Percentiles rank a stretch among this genome's conserved stretches.
Evolutionary conservation across 2,113 vertebrate species (phyloP).

Genomic region (Phalacrocorax aristotelis): DNA sequence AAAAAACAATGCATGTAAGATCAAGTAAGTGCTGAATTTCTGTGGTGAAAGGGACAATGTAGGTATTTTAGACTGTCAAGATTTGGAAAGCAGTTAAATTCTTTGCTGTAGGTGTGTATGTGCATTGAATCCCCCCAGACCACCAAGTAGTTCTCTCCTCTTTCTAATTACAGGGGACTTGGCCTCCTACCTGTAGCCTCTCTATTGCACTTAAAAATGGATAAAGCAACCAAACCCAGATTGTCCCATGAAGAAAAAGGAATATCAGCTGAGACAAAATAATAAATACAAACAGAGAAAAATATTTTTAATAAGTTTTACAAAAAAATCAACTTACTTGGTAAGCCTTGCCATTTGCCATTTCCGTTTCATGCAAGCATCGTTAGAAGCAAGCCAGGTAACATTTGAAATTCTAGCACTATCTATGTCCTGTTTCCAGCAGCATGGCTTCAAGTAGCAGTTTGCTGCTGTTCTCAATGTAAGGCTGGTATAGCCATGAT

Average conservation of each 20-base stretch:
- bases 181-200: not conserved
- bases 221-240: not conserved
- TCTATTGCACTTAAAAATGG: not conserved
- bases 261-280: not conserved
- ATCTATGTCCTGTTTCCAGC: constrained; percentile 88
- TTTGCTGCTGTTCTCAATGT: constrained; percentile 73
- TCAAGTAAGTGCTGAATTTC: not conserved
- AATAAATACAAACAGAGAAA: not conserved
- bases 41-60: not conserved
- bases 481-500: constrained; percentile 93
- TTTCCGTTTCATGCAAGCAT: not conserved
- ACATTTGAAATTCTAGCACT: constrained; percentile 61
- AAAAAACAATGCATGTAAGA: not conserved
- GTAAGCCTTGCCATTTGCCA: not conserved
- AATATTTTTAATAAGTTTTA: constrained; percentile 33
- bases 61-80: not conserved
- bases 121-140: not conserved
- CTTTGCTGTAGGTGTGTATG: not conserved
- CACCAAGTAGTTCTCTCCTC: not conserved
- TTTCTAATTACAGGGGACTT: not conserved
- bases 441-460: constrained; percentile 87
- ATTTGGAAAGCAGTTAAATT: not conserved
- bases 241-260: not conserved
- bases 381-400: not conserved
- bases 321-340: constrained; percentile 5